A percentile compares a stretch with the other conserved stretches of the same genome.
Conservation (phyloP, 2,797 vertebrate species). For the Allobates femoralis region DNA sequence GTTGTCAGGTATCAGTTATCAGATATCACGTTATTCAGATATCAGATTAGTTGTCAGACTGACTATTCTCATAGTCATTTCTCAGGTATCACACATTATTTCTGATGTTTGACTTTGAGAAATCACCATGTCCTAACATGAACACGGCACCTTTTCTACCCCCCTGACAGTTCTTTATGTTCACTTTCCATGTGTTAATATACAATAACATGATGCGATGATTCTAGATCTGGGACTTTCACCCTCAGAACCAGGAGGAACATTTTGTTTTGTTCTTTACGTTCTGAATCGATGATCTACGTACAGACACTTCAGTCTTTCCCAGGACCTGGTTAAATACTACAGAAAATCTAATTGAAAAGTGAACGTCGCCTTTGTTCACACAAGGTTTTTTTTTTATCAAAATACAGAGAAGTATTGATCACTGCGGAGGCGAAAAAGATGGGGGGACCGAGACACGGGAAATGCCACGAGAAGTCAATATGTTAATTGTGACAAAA, state of each 20-base stretch:
- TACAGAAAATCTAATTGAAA: conserved; percentile 11
- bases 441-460: neutral
- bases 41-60: too few relatives aligned
- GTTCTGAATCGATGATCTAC: conserved; percentile 16
- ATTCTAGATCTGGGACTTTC: neutral
- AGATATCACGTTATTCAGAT: too few relatives aligned
- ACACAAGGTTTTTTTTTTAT: neutral
- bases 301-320: conserved; percentile 2
- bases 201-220: neutral
- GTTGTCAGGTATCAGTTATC: too few relatives aligned
- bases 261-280: too few relatives aligned
- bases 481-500: conserved; percentile 51
- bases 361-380: conserved; percentile 4
- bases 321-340: neutral
- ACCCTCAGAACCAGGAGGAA: neutral
- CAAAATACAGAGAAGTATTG: conserved; percentile 42
- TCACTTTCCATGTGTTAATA: neutral
- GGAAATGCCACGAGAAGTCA: conserved; percentile 48
- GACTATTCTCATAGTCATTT: too few relatives aligned
- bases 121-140: too few relatives aligned
- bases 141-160: too few relatives aligned
- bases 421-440: conserved; percentile 16
- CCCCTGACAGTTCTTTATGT: too few relatives aligned
- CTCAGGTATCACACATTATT: neutral
- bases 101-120: too few relatives aligned